A percentile compares a stretch with the other conserved stretches of the same genome.
These are phyloP conservation scores for Clarias fuscus DNA, from an alignment of 2,797 vertebrate genomes.

Conservation along the genomic window DNA sequence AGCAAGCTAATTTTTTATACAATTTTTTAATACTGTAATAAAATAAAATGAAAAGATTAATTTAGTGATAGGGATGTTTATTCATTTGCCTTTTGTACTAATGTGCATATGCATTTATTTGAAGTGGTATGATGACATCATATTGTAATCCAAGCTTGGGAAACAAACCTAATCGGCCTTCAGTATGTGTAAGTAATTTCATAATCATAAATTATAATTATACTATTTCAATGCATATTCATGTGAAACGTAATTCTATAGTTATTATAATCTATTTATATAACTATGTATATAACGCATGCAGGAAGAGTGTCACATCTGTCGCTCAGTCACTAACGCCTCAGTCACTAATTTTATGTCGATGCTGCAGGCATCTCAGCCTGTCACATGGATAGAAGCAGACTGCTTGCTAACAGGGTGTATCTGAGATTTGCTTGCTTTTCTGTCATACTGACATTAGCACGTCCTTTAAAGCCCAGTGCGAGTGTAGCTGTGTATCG, in stretches of 20 bases:
- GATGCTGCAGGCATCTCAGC: not conserved
- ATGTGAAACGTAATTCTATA: not conserved
- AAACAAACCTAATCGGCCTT: not conserved
- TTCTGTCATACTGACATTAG: not conserved
- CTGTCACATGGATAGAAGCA: not conserved
- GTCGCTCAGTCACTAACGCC: not conserved
- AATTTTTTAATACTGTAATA: not conserved
- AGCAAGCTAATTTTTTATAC: too few species aligned
- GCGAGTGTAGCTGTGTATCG: constrained; percentile 14
- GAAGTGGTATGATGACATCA: not conserved
- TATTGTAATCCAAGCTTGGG: not conserved
- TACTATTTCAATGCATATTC: not conserved
- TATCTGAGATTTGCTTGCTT: constrained; percentile 7
- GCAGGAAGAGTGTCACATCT: not conserved
- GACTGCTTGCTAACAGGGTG: not conserved
- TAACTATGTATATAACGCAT: not conserved
- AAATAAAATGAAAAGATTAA: not conserved
- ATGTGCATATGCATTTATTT: not conserved
- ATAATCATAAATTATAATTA: not conserved
- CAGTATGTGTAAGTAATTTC: not conserved
- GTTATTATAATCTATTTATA: not conserved
- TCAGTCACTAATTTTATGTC: not conserved
- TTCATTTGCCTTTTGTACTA: not conserved
- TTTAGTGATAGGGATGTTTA: not conserved
- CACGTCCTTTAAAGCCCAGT: constrained; percentile 23